phyloP scores from a whole-genome alignment of 2,797 vertebrate genomes.

The Sternarchorhynchus goeldii region DNA sequence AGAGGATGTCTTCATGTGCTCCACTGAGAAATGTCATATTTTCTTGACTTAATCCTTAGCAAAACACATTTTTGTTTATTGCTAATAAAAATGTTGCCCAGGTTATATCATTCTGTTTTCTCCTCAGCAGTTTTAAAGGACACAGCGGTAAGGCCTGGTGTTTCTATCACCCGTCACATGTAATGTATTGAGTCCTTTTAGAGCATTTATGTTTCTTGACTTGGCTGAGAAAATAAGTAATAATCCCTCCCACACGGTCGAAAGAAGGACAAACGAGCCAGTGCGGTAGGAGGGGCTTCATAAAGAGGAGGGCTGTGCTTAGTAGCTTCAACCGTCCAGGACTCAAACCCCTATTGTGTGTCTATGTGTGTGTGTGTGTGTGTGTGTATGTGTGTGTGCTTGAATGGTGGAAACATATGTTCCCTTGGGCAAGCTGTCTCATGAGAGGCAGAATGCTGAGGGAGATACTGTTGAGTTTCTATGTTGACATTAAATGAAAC shows the following conservation, averaged over 20 bases:
- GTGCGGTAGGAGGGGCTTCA: constrained; percentile 42
- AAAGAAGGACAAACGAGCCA: constrained; percentile 29
- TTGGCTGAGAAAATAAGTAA: constrained; percentile 26
- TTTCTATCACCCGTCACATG: constrained; percentile 28
- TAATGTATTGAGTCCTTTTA: constrained; percentile 25
- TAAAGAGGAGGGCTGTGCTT: constrained; percentile 9
- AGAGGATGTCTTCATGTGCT: constrained; percentile 20
- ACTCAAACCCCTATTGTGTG: background rate
- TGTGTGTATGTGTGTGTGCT: constrained; percentile 6
- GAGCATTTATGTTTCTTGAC: constrained; percentile 46
- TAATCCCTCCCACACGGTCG: constrained; percentile 25
- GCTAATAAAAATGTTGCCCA: constrained; percentile 39
- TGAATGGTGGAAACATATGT: constrained; percentile 47
- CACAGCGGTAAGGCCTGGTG: constrained; percentile 38
- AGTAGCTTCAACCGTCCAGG: background rate
- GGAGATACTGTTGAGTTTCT: background rate
- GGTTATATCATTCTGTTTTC: constrained; percentile 55
- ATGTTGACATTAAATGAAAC: background rate
- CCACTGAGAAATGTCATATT: background rate
- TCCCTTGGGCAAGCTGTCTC: constrained; percentile 11
- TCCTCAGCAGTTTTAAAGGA: constrained; percentile 52
- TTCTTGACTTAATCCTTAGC: constrained; percentile 7
- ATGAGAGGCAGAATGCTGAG: constrained; percentile 1
- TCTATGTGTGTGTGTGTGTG: background rate
- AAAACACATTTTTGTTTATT: constrained; percentile 51